Conservation (phyloP, 1,140 invertebrate species). For the Plodia interpunctella region DNA sequence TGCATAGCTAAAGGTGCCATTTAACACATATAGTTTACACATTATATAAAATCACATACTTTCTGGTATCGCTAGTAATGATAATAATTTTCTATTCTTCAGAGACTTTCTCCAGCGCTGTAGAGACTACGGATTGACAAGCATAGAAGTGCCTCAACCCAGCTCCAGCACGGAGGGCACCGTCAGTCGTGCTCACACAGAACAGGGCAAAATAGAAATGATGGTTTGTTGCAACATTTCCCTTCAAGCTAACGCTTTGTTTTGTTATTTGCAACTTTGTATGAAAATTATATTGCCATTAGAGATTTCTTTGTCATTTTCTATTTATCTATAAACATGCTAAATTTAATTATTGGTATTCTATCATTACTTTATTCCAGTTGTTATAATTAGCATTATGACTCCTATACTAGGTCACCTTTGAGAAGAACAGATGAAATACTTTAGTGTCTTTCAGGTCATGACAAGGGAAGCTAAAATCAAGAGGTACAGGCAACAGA, state of each 20-base stretch:
- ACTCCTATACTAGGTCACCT: too few relatives aligned
- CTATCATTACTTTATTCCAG: too few relatives aligned
- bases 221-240: slow-evolving; percentile 38
- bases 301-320: too few relatives aligned
- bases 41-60: too few relatives aligned
- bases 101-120: slow-evolving; percentile 89
- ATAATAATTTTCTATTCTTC: slow-evolving; percentile 15
- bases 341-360: too few relatives aligned
- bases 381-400: too few relatives aligned
- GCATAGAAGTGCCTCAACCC: slow-evolving; percentile 76
- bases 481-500: slow-evolving; percentile 86
- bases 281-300: too few relatives aligned
- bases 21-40: too few relatives aligned
- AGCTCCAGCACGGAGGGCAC: slow-evolving; percentile 35
- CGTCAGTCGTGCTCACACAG: slow-evolving; percentile 38
- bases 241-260: too few relatives aligned
- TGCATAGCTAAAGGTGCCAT: too few relatives aligned
- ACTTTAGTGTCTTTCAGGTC: slow-evolving; percentile 47
- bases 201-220: slow-evolving; percentile 53
- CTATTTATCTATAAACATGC: too few relatives aligned
- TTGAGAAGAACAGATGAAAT: slow-evolving; percentile 9
- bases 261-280: too few relatives aligned
- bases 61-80: not conserved
- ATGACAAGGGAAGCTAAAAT: slow-evolving; percentile 80
- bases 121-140: slow-evolving; percentile 86